Evolutionary conservation across 1,140 invertebrate species (phyloP), one percentile per base, ranked within the genome.

Genomic region (Drosophila busckii): DNA sequence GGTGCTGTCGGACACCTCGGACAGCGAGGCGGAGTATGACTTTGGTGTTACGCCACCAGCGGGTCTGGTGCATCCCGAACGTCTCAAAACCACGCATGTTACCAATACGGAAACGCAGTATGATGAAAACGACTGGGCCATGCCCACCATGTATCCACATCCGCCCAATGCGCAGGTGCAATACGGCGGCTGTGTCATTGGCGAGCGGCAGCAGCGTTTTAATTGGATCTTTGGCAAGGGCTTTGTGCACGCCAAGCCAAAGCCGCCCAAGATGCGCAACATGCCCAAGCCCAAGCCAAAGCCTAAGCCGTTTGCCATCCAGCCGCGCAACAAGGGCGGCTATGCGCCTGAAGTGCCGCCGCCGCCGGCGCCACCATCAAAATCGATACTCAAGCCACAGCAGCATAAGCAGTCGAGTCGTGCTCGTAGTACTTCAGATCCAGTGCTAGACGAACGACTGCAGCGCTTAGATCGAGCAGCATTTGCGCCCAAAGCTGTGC

Each of bases 41-140:
- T 84, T 87, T 9, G 76, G 69, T 2, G 86, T 87, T 1, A 87
- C 86, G 3, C 86, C 86, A 5, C 85, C 85, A 4, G 85, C 83
- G 0, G 85, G 85, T 2, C 23, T 85, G 0, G 80, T 87, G 22
- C 78, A 64, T 32, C 78, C 82, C 0, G 71, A 85, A 15, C 55
- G 70, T 0, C 31, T 71, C 0, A 85, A 65, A 23, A 46, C 26
- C 15, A 28, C 38, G 0, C 46, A 87, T 38, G n/a, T 56, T 0
- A 61, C 58, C 1, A 62, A 78, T 41, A 20, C 22, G 0, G 63
- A 65, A 6, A 85, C 83, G 6, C 85, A 87, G 37, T 87, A 87
- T 56, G 40, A 64, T 9, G 85, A 84, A 13, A 42, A 45, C 2
- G 85, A 87, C 42, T 87, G 84, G 84, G 46, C 65, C 22, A 16